A percentile compares a stretch with the other conserved stretches of the same genome.
These are phyloP conservation scores for Tetanocera ferruginea DNA, from an alignment of 2,888 invertebrate genomes.

Conservation along the genomic window DNA sequence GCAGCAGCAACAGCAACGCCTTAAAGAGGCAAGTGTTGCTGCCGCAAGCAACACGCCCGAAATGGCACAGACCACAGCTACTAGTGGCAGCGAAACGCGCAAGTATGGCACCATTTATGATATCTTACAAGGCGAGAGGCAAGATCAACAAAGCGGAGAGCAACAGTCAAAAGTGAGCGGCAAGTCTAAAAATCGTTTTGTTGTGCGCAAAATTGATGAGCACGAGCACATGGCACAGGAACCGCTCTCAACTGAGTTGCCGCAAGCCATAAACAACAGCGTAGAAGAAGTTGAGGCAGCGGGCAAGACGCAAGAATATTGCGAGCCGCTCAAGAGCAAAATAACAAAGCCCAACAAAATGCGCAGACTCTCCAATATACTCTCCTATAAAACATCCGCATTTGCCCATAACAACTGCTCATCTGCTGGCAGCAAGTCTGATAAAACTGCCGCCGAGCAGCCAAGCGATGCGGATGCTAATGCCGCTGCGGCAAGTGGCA, in stretches of 20 bases:
- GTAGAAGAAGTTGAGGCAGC: background rate
- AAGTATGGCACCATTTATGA: slow-evolving; percentile 70
- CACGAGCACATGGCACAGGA: slow-evolving; percentile 38
- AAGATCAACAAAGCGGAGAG: slow-evolving; percentile 48
- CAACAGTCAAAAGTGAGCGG: slow-evolving; percentile 39
- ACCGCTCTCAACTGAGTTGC: background rate
- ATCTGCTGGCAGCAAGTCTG: background rate
- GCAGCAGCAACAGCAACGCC: slow-evolving; percentile 40
- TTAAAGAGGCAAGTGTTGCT: background rate
- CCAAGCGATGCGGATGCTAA: slow-evolving; percentile 34
- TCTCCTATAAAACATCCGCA: slow-evolving; percentile 59
- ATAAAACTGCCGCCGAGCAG: background rate
- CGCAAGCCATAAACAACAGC: background rate
- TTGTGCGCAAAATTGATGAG: slow-evolving; percentile 68
- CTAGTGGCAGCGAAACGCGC: slow-evolving; percentile 38
- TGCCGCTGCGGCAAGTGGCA: slow-evolving; percentile 37
- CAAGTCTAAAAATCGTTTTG: slow-evolving; percentile 62
- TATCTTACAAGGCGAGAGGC: slow-evolving; percentile 65
- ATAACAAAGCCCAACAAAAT: slow-evolving; percentile 62
- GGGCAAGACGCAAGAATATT: slow-evolving; percentile 23
- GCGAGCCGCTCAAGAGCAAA: slow-evolving; percentile 43
- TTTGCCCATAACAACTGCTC: background rate
- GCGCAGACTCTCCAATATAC: slow-evolving; percentile 68
- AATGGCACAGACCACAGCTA: background rate
- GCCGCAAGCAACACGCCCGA: slow-evolving; percentile 29